Conservation (phyloP, 2,113 vertebrate genomes). For the Stegastes partitus region DNA sequence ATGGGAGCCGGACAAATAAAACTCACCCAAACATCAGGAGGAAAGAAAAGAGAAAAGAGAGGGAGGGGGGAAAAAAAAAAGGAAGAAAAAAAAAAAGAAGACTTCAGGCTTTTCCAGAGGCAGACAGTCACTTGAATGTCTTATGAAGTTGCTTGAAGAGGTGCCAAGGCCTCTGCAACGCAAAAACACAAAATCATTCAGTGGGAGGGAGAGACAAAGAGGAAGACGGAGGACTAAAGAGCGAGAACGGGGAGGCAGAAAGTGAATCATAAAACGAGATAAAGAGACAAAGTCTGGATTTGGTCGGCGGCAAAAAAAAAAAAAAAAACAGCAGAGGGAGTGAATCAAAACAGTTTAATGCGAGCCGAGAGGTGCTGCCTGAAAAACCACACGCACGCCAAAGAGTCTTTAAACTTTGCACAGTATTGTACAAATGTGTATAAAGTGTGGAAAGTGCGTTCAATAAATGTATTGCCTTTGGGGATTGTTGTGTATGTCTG, state of each 20-base stretch:
- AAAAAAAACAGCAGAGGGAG: constrained; percentile 64
- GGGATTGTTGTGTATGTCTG: constrained; percentile 60
- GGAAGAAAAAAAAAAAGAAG: constrained; percentile 39
- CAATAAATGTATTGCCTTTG: constrained; percentile 73
- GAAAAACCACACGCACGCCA: constrained; percentile 54
- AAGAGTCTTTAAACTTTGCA: constrained; percentile 40
- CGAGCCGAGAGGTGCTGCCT: constrained; percentile 66
- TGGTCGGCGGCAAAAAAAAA: constrained; percentile 47
- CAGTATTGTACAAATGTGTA: constrained; percentile 60
- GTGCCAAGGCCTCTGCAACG: constrained; percentile 73
- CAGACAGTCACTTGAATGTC: constrained; percentile 80
- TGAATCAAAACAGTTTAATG: constrained; percentile 73
- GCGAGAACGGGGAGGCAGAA: constrained; percentile 42
- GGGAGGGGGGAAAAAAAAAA: neutral
- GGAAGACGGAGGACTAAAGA: constrained; percentile 51
- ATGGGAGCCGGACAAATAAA: constrained; percentile 80
- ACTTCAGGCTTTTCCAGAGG: constrained; percentile 77
- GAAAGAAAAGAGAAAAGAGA: constrained; percentile 54
- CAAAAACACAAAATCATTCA: constrained; percentile 74
- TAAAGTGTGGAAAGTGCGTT: constrained; percentile 59
- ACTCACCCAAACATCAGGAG: constrained; percentile 77
- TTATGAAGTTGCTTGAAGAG: constrained; percentile 78
- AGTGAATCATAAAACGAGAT: constrained; percentile 57
- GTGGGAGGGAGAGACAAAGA: constrained; percentile 60
- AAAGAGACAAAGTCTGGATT: constrained; percentile 33